phyloP scores from a whole-genome alignment of 1,140 invertebrate genomes.

The Epicauta chinensis region DNA sequence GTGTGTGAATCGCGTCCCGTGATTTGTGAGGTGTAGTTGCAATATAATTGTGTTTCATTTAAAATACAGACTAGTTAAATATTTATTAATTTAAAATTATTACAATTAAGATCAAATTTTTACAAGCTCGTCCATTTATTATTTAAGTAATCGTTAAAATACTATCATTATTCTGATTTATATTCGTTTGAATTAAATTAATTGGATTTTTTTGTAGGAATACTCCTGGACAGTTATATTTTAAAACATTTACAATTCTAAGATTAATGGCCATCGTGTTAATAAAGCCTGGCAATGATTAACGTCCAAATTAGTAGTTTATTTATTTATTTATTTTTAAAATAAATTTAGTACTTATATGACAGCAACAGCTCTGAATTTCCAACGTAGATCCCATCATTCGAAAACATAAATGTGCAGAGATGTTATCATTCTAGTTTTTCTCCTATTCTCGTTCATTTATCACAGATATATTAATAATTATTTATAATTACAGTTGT shows the following conservation, averaged over 20 bases:
- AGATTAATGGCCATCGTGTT: constrained; percentile 15
- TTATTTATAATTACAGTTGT: no score
- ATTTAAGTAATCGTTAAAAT: constrained; percentile 14
- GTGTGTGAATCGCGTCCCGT: no score
- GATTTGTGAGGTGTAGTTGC: no score
- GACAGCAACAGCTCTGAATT: no score
- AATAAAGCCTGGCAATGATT: constrained; percentile 13
- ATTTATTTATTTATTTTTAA: no score
- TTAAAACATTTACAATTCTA: constrained; percentile 4
- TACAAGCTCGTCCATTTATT: constrained; percentile 1
- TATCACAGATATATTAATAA: constrained; percentile 36
- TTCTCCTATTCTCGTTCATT: not conserved
- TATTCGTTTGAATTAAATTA: no score
- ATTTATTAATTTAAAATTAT: constrained; percentile 17
- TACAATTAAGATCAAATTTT: constrained; percentile 10
- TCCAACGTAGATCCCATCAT: no score
- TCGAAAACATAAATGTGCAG: no score
- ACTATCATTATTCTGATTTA: no score
- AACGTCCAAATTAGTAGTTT: no score
- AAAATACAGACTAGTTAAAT: constrained; percentile 22
- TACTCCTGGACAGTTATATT: not conserved
- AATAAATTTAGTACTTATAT: no score
- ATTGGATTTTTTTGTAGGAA: not conserved
- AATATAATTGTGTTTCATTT: constrained; percentile 11
- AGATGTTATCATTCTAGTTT: no score